These are phyloP conservation scores for Andrena chrysosceles DNA, from an alignment of 2,888 invertebrate genomes.

Conservation along the genomic window DNA sequence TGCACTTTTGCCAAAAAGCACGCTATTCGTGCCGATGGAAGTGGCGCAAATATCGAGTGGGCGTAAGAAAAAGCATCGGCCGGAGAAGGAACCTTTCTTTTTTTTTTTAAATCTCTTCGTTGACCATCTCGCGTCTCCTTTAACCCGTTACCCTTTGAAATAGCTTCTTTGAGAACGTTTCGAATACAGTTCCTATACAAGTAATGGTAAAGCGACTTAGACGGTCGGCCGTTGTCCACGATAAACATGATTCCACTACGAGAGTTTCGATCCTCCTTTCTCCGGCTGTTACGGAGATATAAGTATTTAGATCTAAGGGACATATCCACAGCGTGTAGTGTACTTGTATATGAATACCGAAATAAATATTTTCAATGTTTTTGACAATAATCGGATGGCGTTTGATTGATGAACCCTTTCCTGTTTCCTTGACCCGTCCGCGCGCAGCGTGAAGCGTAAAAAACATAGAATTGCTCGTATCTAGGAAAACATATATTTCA, in stretches of 20 bases:
- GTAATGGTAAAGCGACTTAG: conserved; percentile 65
- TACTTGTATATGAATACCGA: conserved; percentile 79
- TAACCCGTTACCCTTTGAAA: conserved; percentile 44
- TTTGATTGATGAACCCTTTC: background rate
- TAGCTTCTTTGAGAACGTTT: conserved; percentile 64
- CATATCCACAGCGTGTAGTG: conserved; percentile 80
- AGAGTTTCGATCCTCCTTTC: conserved; percentile 68
- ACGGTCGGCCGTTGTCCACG: conserved; percentile 62
- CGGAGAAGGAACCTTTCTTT: conserved; percentile 68
- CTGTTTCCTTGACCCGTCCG: background rate
- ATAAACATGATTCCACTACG: conserved; percentile 68
- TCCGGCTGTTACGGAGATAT: conserved; percentile 75
- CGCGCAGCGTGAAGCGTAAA: background rate
- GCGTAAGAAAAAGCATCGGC: conserved; percentile 58
- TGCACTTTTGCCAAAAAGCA: conserved; percentile 74
- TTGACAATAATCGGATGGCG: conserved; percentile 68
- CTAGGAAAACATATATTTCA: conserved; percentile 60
- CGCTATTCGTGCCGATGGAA: conserved; percentile 58
- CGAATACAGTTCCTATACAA: conserved; percentile 76
- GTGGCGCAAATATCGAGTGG: conserved; percentile 53
- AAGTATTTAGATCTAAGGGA: conserved; percentile 77
- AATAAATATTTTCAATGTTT: conserved; percentile 81
- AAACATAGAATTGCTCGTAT: conserved; percentile 4
- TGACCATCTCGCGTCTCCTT: conserved; percentile 23
- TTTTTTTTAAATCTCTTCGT: conserved; percentile 23